Base-by-base conservation (phyloP, 2,888 invertebrate species). In the Aradus depressus region DNA sequence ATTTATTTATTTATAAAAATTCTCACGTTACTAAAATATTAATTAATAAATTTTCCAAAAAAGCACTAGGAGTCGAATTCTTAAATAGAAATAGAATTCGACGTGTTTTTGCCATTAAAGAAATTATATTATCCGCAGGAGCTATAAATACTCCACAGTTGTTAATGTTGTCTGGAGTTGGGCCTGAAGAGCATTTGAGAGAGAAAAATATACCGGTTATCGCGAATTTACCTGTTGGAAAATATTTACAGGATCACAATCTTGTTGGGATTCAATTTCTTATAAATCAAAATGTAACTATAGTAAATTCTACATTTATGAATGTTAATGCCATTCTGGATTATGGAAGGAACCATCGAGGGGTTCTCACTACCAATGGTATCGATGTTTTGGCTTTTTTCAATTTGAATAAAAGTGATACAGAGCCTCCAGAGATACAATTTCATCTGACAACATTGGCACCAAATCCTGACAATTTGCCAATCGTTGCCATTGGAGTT, bases 41-140 rank as follows among this genome's bases (percentile, higher is more conserved):
- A 16, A 70, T 75, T 28, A 69, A 75, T 56, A 68, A 70, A 0
- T 70, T 75, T 26, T 80, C 79, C 0, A 87, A 84, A 65, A 70
- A 81, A 21, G 84, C 89, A 0, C 84, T 81, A 64, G 90, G 90
- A 0, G 81, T 91, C 0, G 84, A 88, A 63, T 86, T 89, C 62
- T 69, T 45, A 10, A 60, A 84, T 2, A 75, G 84, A 35, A 79
- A 62, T 32, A 53, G 55, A 35, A 44, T 38, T n/a, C 57, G 61
- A 12, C 54, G 58, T 18, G 56, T 47, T 4, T 38, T 57, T 22
- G 73, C 72, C n/a, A 64, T 67, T 18, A 69, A 68, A 50, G 72
- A 66, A 54, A 67, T 77, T 3, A 73, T 76, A 51, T 60, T 77
- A 8, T 65, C 67, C 54, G 71, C 70, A 12, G 73, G 74, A 8